Evolutionary conservation across 2,888 invertebrate species (phyloP).

Genomic region (Nomada fabriciana): DNA sequence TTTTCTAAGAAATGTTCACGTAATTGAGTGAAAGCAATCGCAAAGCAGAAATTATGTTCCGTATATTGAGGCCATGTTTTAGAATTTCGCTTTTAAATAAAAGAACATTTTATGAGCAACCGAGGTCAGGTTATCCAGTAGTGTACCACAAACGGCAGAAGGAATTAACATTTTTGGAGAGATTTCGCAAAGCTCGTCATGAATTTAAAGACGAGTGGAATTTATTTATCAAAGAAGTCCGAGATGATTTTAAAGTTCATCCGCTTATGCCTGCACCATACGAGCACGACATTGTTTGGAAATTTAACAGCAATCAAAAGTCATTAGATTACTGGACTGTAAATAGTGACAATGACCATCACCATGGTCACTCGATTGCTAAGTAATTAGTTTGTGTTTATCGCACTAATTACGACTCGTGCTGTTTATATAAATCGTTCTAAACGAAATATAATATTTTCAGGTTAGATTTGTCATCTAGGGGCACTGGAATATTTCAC

Average conservation of each 20-base stretch:
- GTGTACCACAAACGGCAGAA: conserved; percentile 71
- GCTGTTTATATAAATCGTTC: neutral
- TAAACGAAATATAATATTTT: conserved; percentile 43
- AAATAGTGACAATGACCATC: conserved; percentile 92
- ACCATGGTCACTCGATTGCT: conserved; percentile 87
- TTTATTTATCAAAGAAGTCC: conserved; percentile 89
- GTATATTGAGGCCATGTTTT: conserved; percentile 27
- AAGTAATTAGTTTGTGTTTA: conserved; percentile 61
- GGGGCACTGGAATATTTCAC: conserved; percentile 90
- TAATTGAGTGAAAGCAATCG: neutral
- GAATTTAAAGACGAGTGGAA: conserved; percentile 89
- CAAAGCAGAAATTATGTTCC: conserved; percentile 20
- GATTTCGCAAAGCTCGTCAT: conserved; percentile 88
- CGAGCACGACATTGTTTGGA: conserved; percentile 91
- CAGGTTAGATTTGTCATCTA: conserved; percentile 89
- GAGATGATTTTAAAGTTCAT: conserved; percentile 87
- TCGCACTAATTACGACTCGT: neutral
- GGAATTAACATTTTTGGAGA: conserved; percentile 83
- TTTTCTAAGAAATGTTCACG: neutral
- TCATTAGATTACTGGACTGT: conserved; percentile 90
- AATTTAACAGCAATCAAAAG: conserved; percentile 87
- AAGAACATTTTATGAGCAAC: conserved; percentile 85
- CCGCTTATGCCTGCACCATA: conserved; percentile 86
- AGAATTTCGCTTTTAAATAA: conserved; percentile 19
- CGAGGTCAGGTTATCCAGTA: conserved; percentile 87